Base-by-base conservation (phyloP, 2,888 invertebrate species). In the Nebria brevicollis region DNA sequence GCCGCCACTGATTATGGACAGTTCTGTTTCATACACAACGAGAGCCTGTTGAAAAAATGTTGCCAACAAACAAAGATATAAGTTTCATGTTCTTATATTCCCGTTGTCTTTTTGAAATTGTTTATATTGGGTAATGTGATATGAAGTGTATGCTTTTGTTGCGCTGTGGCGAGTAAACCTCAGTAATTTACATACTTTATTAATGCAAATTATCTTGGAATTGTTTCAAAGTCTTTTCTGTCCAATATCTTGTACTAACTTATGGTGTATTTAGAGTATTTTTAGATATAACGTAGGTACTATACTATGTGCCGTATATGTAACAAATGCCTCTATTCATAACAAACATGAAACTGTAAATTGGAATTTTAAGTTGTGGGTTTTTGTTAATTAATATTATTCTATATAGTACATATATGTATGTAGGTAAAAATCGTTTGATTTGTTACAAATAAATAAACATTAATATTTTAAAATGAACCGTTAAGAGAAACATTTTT, bases 101-200 rank as follows among this genome's bases (percentile, higher is more conserved):
- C 54, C 54, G 54, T 54, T 54, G 54, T 54, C 54, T 54, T 54
- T 54, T 13, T 54, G 54, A 54, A 54, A 54, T 54, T 54, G 54
- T 54, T 54, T 54, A 54, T 54, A 54, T 54, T 54, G 54, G 54
- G 54, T 54, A 54, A 54, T 54, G 54, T 54, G 54, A 54, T 54
- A 54, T 54, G 54, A 54, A 54, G 4, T 54, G 54, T 54, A 10
- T 54, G 54, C 54, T 34, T 34, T 34, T 34, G 34, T 34, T 5
- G 20, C 5, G 34, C 34, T 34, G 34, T 34, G 34, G 34, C 34
- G 34, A 34, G 34, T 34, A 34, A 34, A 34, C 34, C 34, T 34
- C 34, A 54, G 54, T 54, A 5, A 54, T 54, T 54, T 54, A 54
- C 54, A 54, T 54, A 54, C 13, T 54, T 54, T 54, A 54, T 54